Percentiles rank a stretch among this genome's conserved stretches.
Evolutionary conservation across 2,113 vertebrate genomes (phyloP).

Genomic region (Amphiprion percula): DNA sequence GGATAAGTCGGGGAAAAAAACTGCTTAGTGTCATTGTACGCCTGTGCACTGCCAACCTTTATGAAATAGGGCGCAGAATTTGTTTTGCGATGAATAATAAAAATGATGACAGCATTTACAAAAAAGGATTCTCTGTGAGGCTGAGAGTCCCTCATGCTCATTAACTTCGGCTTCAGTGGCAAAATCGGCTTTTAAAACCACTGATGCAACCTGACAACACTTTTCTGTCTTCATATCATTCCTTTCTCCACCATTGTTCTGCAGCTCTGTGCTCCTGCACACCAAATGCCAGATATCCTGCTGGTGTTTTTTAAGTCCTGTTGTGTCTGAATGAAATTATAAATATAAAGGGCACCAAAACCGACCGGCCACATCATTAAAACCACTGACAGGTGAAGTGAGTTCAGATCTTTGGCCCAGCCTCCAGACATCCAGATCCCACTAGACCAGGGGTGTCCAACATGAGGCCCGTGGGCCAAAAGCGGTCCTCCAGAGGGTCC

Average conservation of each 20-base stretch:
- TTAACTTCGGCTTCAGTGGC: slow-evolving; percentile 22
- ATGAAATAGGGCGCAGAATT: neutral
- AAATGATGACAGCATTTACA: slow-evolving; percentile 5
- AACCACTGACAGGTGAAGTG: no score
- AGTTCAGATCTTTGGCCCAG: no score
- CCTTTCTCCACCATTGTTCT: neutral
- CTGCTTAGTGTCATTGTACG: neutral
- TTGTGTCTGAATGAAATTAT: neutral
- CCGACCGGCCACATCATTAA: no score
- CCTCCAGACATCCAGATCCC: no score
- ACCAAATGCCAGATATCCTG: neutral
- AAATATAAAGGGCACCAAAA: neutral
- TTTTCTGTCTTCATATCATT: neutral
- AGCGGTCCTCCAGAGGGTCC: no score
- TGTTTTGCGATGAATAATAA: slow-evolving; percentile 10
- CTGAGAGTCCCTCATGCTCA: neutral
- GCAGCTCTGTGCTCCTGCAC: neutral
- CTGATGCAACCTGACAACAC: slow-evolving; percentile 1
- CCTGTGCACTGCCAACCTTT: neutral
- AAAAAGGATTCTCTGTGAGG: neutral
- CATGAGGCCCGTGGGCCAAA: no score
- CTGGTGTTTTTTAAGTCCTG: neutral
- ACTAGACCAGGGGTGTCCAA: no score
- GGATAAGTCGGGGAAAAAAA: neutral
- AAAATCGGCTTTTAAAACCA: slow-evolving; percentile 5